Percentiles rank a stretch among this genome's conserved stretches.
phyloP scores from a whole-genome alignment of 2,888 invertebrate species.

The Philonicus albiceps region DNA sequence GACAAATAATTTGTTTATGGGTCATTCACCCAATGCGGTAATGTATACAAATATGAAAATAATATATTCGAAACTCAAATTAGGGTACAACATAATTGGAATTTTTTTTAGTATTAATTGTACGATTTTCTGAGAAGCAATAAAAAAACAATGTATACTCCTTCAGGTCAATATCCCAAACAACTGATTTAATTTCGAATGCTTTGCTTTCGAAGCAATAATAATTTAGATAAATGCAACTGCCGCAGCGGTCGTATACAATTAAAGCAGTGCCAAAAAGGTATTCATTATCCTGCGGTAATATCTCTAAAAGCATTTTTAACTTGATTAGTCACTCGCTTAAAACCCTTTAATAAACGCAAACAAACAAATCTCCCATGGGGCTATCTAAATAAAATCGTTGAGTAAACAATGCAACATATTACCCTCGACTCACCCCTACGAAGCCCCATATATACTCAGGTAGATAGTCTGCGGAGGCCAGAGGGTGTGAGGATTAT shows the following conservation, averaged over 20 bases:
- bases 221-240: background rate
- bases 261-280: background rate
- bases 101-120: too few species aligned
- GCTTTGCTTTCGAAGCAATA: background rate
- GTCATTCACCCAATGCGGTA: too few species aligned
- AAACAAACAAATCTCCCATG: slow-evolving; percentile 4
- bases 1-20: too few species aligned
- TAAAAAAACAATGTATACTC: background rate
- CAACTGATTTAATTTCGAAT: background rate
- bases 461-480: background rate
- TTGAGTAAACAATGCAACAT: slow-evolving; percentile 26
- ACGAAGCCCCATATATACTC: background rate
- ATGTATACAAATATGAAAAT: too few species aligned
- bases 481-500: background rate
- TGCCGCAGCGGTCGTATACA: background rate
- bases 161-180: background rate
- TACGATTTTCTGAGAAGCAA: background rate
- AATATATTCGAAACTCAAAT: too few species aligned
- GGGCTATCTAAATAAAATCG: slow-evolving; percentile 30
- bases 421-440: background rate
- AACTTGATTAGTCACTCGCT: slow-evolving; percentile 24
- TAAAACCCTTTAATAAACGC: slow-evolving; percentile 30
- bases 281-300: slow-evolving; percentile 9
- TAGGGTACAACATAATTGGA: too few species aligned
- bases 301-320: slow-evolving; percentile 30